Evolutionary conservation across 2,888 invertebrate genomes (phyloP).

Genomic region (Rhimphoctona megacephalus): DNA sequence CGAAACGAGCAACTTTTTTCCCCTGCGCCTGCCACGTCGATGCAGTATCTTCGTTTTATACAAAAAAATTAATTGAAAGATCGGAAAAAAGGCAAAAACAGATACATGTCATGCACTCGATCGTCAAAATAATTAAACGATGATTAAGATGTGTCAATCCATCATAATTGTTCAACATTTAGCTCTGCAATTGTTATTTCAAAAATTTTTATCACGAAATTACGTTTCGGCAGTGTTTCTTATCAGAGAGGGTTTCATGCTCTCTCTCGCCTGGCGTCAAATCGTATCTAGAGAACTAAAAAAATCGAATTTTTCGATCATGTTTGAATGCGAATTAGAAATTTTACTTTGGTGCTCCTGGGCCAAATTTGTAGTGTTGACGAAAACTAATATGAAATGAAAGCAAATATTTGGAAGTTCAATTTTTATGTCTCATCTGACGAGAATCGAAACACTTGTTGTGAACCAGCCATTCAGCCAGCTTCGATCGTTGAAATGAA

Average conservation of each 20-base stretch:
- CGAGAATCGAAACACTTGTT: neutral
- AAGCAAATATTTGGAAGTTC: neutral
- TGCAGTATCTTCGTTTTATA: slow-evolving; percentile 32
- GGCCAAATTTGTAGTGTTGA: too few relatives aligned
- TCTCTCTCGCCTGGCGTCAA: neutral
- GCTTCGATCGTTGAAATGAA: neutral
- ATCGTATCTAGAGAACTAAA: neutral
- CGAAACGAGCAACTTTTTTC: slow-evolving; percentile 20
- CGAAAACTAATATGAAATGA: neutral
- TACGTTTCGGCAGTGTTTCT: neutral
- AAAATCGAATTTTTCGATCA: slow-evolving; percentile 25
- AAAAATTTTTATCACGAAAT: neutral
- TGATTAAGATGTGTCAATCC: slow-evolving; percentile 4
- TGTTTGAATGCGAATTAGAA: neutral
- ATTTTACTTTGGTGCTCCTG: neutral
- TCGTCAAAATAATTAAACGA: slow-evolving; percentile 20
- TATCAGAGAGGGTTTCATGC: neutral
- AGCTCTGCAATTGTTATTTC: neutral
- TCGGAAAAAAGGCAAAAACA: slow-evolving; percentile 14
- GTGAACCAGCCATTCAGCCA: too few relatives aligned
- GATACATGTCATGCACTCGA: neutral
- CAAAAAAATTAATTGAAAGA: neutral
- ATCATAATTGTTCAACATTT: neutral
- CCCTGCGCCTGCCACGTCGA: neutral
- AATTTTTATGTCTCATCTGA: neutral